Evolutionary conservation across 2,797 vertebrate genomes (phyloP).

Genomic region (Catharus ustulatus): DNA sequence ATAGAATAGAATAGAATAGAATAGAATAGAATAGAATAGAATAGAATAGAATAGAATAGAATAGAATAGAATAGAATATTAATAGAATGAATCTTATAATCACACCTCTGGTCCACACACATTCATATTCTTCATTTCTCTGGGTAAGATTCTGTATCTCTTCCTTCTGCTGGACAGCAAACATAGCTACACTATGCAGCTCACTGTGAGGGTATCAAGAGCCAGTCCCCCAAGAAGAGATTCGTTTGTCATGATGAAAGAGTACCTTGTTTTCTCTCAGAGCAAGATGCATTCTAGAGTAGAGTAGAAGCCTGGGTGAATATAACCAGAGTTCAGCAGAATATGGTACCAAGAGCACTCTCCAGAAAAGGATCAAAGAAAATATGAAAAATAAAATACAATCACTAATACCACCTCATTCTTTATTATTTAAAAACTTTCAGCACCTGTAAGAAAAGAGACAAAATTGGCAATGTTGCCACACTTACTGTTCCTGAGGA

Average conservation of each 20-base stretch:
- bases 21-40: no score
- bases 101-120: neutral
- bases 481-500: neutral
- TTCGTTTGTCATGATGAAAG: neutral
- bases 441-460: neutral
- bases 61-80: neutral
- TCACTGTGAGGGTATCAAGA: neutral
- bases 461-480: neutral
- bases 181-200: neutral
- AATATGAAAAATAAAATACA: slow-evolving; percentile 18
- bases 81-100: neutral
- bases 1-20: no score
- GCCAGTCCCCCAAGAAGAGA: neutral
- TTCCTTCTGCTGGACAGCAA: neutral
- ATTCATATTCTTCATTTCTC: neutral
- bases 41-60: no score
- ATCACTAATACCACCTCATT: neutral
- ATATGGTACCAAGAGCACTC: neutral
- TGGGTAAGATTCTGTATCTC: neutral
- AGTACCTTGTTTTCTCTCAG: neutral
- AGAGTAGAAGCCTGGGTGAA: neutral
- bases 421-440: slow-evolving; percentile 7
- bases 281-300: neutral
- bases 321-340: neutral
- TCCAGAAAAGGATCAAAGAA: neutral